Percentiles rank a stretch among this genome's conserved stretches.
Evolutionary conservation across 2,113 vertebrate genomes (phyloP).

Genomic region (Cichladusa arquata): DNA sequence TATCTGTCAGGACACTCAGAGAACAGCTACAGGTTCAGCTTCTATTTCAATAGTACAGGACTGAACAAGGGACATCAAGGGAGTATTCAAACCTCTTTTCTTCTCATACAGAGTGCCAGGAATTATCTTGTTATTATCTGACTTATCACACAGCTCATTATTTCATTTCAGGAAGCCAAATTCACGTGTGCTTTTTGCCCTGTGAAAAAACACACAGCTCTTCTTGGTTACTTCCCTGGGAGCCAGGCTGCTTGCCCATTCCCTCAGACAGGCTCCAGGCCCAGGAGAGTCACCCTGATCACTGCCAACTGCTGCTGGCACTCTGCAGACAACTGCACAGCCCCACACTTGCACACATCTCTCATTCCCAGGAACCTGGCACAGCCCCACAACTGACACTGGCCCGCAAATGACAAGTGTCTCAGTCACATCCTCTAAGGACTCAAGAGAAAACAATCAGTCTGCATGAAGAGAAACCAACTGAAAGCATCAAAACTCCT

Average conservation of each 20-base stretch:
- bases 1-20: not conserved
- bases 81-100: not conserved
- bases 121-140: not conserved
- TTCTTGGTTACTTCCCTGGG: not conserved
- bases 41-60: not conserved
- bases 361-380: accelerated
- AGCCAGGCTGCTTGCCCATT: not conserved
- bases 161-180: not conserved
- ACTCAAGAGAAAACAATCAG: not conserved
- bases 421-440: accelerated
- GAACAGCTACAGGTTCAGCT: not conserved
- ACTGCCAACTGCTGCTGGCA: not conserved
- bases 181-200: not conserved
- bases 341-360: accelerated
- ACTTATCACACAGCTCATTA: not conserved
- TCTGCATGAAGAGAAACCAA: not conserved
- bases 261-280: not conserved
- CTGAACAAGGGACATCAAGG: not conserved
- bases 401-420: not conserved
- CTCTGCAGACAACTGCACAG: not conserved
- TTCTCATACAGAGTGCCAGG: not conserved
- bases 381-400: not conserved
- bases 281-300: not conserved
- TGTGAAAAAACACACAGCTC: not conserved
- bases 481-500: not conserved